Evolutionary conservation across 2,888 invertebrate genomes (phyloP).

Genomic region (Scaptodrosophila latifasciaeformis): DNA sequence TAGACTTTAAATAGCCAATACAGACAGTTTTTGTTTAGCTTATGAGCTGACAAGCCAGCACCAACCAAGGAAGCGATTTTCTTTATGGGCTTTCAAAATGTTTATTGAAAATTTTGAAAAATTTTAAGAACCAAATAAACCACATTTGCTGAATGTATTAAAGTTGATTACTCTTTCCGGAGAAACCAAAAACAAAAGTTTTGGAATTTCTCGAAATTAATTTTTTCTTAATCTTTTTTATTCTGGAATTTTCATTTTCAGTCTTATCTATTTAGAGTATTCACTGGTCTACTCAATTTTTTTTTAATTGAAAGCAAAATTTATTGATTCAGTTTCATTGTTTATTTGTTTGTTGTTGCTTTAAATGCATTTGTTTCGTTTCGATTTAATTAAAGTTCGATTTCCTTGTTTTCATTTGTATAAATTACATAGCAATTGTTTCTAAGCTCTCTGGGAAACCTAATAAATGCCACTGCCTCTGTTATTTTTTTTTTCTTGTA

Average conservation of each 20-base stretch:
- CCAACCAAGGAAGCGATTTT: not conserved
- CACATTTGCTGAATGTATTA: not conserved
- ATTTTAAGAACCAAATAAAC: not conserved
- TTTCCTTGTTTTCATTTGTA: conserved; percentile 48
- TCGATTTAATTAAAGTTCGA: not conserved
- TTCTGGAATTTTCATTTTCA: not conserved
- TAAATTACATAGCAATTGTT: not conserved
- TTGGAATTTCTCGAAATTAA: not conserved
- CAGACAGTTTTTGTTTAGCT: not conserved
- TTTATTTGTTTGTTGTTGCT: not conserved
- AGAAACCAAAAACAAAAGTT: not conserved
- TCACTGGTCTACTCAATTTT: not conserved
- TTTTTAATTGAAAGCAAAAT: conserved; percentile 1
- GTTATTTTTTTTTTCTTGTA: conserved; percentile 45
- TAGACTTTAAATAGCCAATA: conserved; percentile 5
- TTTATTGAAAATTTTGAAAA: not conserved
- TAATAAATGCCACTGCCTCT: conserved; percentile 17
- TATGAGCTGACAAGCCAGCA: not conserved
- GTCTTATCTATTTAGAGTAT: not conserved
- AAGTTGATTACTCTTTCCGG: no score
- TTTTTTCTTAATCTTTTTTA: not conserved
- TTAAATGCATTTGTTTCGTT: no score
- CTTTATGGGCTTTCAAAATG: not conserved
- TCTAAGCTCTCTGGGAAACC: conserved; percentile 16
- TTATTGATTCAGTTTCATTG: not conserved